Base-by-base conservation (phyloP, 2,113 vertebrate species). In the Ageneiosus marmoratus region DNA sequence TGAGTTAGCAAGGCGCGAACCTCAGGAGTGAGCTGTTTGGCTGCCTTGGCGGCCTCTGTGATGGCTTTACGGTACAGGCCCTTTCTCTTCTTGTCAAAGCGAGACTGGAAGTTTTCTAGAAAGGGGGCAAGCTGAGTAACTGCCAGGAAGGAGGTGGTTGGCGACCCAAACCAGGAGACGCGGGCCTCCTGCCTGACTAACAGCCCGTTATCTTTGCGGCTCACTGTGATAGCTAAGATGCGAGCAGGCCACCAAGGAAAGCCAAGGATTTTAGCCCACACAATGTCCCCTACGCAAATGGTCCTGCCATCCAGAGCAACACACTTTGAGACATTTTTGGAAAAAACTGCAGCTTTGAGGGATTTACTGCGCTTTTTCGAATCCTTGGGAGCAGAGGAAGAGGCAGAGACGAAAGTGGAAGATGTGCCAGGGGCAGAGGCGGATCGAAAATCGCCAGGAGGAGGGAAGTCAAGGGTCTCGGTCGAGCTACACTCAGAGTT, bases 231-330 rank as follows among this genome's bases (percentile, higher is more conserved):
- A 86, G 94, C 94, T 20, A 98, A 95, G 85, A 99, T 95, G 46
- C 97, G 96, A 69, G 97, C 98, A 24, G 98, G 98, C 98, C 98
- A 99, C 98, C 98, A 99, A 67, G 98, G 97, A 90, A 98, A 99
- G 91, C 98, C 98, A 32, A 97, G 98, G 85, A 99, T 99, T 95
- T 99, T 99, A 77, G 98, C 98, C 98, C 98, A 99, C 53, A 99
- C 98, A 88, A 99, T 99, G 95, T 99, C 98, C 86, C 98, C 97
- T 86, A 98, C 96, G 77, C 98, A 98, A 92, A 99, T 95, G 87
- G 95, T 96, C 90, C 97, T 97, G 90, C 97, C 97, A 92, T 98
- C 97, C 41, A 96, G 94, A 73, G 97, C 95, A 87, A 96, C 88
- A 87, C 96, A 97, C 78, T 98, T 98, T 85, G 97, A 96, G 91